Base-by-base conservation (phyloP, 2,797 vertebrate genomes). In the Pelochelys cantorii region DNA sequence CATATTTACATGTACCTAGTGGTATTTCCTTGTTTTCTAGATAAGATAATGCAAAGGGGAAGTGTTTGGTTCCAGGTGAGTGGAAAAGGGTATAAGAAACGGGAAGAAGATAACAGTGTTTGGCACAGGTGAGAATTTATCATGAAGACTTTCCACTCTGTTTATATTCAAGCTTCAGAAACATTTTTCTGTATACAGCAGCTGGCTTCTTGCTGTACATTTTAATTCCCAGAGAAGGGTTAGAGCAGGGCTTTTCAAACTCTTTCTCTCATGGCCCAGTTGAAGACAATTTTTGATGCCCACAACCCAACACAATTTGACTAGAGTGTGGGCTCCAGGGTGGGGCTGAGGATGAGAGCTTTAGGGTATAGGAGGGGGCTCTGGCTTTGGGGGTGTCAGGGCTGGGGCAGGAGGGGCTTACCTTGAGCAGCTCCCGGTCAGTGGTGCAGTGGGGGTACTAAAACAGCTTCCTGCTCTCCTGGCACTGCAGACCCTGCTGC, bases 11-110 rank as follows among this genome's bases (percentile, higher is more conserved):
- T 98, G 98, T 95, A 97, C 97, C 98, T 99, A 97, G 96, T 99
- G 99, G 99, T 98, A 99, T 99, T 99, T 99, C 99, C 99, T 99
- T 98, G 98, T 98, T 98, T 97, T 97, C 97, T 98, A 98, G 99
- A 99, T 99, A 99, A 99, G 99, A 98, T 98, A 97, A 96, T 95
- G 97, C 97, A 80, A 97, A 99, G 98, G 98, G 99, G 99, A 99
- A 99, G 99, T 98, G 98, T 98, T 99, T 97, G 94, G 99, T 99
- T 99, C 99, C 99, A 99, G 99, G 98, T 99, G 99, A 99, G 98
- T 98, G 98, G 98, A 94, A 98, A 98, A 98, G 98, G 96, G 98
- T 98, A 97, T 90, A 97, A 98, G 98, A 98, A 98, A 98, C 97
- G 97, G 97, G 98, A 98, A 98, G 98, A 93, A 98, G 97, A 98